These are phyloP conservation scores for Macropodus opercularis DNA, from an alignment of 2,797 vertebrate species.

Conservation along the genomic window DNA sequence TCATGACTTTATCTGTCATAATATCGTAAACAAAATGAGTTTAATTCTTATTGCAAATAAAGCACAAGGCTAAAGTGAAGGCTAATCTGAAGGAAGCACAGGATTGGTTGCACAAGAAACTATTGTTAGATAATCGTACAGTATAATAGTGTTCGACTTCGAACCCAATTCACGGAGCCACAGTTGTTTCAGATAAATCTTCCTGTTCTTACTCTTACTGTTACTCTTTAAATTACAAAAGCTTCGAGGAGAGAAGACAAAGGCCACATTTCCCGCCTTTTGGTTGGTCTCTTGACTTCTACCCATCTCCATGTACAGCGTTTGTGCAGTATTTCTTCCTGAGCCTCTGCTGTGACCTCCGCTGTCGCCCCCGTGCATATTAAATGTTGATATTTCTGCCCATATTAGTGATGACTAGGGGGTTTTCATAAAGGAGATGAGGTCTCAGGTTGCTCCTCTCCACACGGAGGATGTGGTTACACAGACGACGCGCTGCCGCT, in stretches of 20 bases:
- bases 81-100: too few species aligned
- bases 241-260: neutral
- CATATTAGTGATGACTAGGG: slow-evolving; percentile 71
- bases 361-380: slow-evolving; percentile 66
- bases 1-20: too few species aligned
- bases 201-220: neutral
- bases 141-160: too few species aligned
- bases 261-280: neutral
- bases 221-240: neutral
- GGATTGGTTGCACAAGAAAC: too few species aligned
- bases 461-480: slow-evolving; percentile 70
- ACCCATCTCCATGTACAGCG: slow-evolving; percentile 22
- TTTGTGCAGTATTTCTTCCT: slow-evolving; percentile 21
- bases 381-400: slow-evolving; percentile 72
- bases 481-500: slow-evolving; percentile 57
- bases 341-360: slow-evolving; percentile 54
- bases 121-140: too few species aligned
- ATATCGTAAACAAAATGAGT: too few species aligned
- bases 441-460: slow-evolving; percentile 59
- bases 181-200: neutral
- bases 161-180: too few species aligned
- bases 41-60: too few species aligned
- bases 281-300: slow-evolving; percentile 1
- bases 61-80: too few species aligned
- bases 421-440: slow-evolving; percentile 55